Conservation (phyloP, 2,888 invertebrate species). For the Lobophora halterata region DNA sequence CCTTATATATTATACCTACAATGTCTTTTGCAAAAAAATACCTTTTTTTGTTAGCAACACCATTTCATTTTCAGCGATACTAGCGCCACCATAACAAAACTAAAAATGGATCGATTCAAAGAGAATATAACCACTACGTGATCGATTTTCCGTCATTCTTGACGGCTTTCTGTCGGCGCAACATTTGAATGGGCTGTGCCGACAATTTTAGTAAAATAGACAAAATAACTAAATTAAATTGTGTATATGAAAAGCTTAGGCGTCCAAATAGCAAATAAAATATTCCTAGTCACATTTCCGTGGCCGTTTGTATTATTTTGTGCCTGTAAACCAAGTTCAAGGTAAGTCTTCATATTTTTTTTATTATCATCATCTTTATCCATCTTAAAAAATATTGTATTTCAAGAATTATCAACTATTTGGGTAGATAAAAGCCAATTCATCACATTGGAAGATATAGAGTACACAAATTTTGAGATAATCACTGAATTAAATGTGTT, state of each 20-base stretch:
- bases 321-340: conserved; percentile 1
- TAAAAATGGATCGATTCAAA: too few relatives aligned
- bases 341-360: conserved; percentile 20
- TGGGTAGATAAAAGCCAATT: too few relatives aligned
- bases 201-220: conserved; percentile 41
- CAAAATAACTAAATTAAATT: conserved; percentile 36
- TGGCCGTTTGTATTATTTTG: conserved; percentile 9
- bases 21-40: too few relatives aligned
- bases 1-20: too few relatives aligned
- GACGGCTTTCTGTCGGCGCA: conserved; percentile 63
- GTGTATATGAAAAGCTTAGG: conserved; percentile 24
- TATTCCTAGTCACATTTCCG: conserved; percentile 7
- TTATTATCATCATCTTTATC: too few relatives aligned
- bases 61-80: not conserved
- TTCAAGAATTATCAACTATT: too few relatives aligned
- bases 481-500: too few relatives aligned
- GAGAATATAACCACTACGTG: too few relatives aligned
- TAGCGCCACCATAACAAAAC: conserved; percentile 17
- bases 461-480: too few relatives aligned
- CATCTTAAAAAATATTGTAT: too few relatives aligned
- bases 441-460: too few relatives aligned
- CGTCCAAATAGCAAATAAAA: conserved; percentile 8
- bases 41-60: conserved; percentile 6
- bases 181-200: conserved; percentile 64
- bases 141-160: conserved; percentile 67